phyloP scores from a whole-genome alignment of 2,113 vertebrate genomes.

The Caracal caracal region DNA sequence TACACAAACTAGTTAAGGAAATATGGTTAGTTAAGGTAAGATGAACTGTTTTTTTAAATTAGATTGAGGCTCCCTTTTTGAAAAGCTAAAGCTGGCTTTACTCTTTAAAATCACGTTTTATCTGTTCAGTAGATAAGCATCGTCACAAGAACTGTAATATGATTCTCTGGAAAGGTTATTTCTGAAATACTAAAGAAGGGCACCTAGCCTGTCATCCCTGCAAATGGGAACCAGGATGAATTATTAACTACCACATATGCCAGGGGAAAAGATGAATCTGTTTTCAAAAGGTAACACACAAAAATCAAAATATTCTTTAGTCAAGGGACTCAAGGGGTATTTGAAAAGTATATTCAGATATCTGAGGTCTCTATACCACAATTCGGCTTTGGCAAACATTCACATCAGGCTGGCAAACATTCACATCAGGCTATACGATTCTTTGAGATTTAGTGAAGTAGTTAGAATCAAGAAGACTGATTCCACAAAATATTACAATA shows the following conservation, averaged over 20 bases:
- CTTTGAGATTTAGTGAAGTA: conserved; percentile 15
- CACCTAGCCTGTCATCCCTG: neutral
- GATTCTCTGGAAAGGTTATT: conserved; percentile 58
- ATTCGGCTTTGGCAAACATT: neutral
- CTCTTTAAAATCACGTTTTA: neutral
- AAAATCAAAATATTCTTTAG: conserved; percentile 53
- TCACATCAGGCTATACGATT: neutral
- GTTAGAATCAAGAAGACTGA: neutral
- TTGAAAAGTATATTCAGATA: conserved; percentile 39
- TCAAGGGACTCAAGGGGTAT: neutral
- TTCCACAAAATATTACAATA: neutral
- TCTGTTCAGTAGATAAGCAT: conserved; percentile 1
- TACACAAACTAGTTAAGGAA: neutral
- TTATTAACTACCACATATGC: conserved; percentile 54
- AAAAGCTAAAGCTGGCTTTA: neutral
- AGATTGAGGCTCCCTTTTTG: neutral
- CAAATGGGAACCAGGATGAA: neutral
- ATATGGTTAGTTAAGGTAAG: neutral
- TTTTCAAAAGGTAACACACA: conserved; percentile 41
- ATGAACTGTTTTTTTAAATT: neutral
- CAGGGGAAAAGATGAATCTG: neutral
- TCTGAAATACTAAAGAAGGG: conserved; percentile 58
- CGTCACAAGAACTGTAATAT: neutral
- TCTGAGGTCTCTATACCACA: neutral
- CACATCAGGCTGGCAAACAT: neutral